Base-by-base conservation (phyloP, 2,797 vertebrate species). In the Xiphorhynchus erythropygius region DNA sequence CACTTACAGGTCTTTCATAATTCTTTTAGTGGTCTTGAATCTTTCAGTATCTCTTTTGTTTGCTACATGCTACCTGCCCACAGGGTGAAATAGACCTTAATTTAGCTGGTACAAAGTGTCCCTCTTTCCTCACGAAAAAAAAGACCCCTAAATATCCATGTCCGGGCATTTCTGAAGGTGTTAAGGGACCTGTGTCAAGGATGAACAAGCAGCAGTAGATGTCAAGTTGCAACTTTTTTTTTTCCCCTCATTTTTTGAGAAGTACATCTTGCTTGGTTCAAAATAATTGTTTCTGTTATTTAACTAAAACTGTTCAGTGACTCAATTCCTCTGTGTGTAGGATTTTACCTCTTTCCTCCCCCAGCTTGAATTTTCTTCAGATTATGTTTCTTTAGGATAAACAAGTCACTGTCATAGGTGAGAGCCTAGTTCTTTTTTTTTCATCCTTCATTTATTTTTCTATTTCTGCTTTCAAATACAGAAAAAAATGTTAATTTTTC, bases 71-170 rank as follows among this genome's bases (percentile, higher is more conserved):
- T 93, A 78, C 62, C 13, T 78, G 44, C 63, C 95, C 73, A 76
- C 83, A 63, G 57, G 60, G 73, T 93, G 89, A 97, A 95, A 73
- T 46, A 75, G 33, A 74, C 59, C 39, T 91, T 96, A 49, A 56
- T 92, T 94, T 73, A 84, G 35, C 63, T 85, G 47, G 30, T 81
- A 73, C 42, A 37, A 41, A 79, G 74, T 53, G n/a, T 25, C 39
- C 27, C 71, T 91, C 95, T 88, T 90, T 30, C 47, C 60, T 86
- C 71, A n/a, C 42, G 44, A 95, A 74, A 32, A 57, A 35, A 60
- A 90, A 84, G 13, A 41, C 2, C 2, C 44, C 17, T 53, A 67
- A 89, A 25, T 56, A 9, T 11, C n/a, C 41, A 33, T 44, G 15
- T 52, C 80, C 35, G 50, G n/a, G 17, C 4, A 1, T 59, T 60